Evolutionary conservation across 2,888 invertebrate species (phyloP), one percentile per base, ranked within the genome.

Genomic region (Trissonchulus latispiculum): DNA sequence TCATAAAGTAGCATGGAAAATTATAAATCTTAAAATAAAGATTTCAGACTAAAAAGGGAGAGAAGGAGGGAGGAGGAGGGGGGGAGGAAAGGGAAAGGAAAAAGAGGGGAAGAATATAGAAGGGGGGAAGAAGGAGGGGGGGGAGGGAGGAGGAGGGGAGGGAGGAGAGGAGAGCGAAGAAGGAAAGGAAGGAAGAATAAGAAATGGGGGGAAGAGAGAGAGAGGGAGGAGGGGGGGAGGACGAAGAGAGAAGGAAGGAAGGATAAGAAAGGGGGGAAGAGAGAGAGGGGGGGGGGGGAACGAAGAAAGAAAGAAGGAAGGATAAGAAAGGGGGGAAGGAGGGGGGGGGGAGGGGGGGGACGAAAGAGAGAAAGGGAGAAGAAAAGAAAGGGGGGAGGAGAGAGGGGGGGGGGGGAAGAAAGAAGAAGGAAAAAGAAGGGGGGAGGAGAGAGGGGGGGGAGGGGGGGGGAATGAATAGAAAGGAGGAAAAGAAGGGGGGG

Each of bases 391-490:
- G 31, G 28, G 36, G 31, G 31, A 66, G 61, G n/a, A 71, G 29
- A n/a, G n/a, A 61, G 67, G 61, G 31, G 28, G 67, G 32, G 29
- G 31, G 31, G 61, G 66, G 23, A 35, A 31, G 23, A 61, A 31
- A 64, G 29, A 62, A 71, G 31, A 66, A 71, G 28, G 61, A 62
- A 28, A 31, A 29, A 61, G 67, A 66, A 67, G 31, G 67, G 66
- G 35, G 31, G 31, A 62, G n/a, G 31, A 28, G 67, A n/a, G 61
- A 71, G 67, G 29, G 31, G 29, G 15, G n/a, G 35, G 67, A 71
- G 23, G 48, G 23, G 23, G 23, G 48, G 23, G 23, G 23, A 23
- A 48, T 15, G 23, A 23, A 48, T 15, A 48, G 48, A 48, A 48
- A 48, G 48, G 23, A 48, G 23, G 48, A 48, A 15, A 48, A 23